A percentile compares a stretch with the other conserved stretches of the same genome.
These are phyloP conservation scores for Jaculus jaculus DNA, from an alignment of 2,113 vertebrate genomes.

Conservation along the genomic window DNA sequence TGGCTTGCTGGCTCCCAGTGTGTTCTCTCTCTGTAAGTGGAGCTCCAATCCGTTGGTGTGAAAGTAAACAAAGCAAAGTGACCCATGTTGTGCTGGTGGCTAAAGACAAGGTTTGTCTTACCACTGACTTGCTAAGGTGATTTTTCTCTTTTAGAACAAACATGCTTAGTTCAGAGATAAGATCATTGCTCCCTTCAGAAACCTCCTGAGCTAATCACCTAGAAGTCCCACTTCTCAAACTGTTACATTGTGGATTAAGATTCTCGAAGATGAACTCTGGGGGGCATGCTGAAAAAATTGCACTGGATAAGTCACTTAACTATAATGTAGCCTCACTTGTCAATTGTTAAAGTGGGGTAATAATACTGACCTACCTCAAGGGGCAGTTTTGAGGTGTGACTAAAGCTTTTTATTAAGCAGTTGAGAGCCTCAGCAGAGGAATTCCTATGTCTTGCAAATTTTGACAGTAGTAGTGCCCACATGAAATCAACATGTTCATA, in stretches of 20 bases:
- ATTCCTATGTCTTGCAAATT: constrained; percentile 43
- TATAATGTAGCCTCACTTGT: too few relatives aligned
- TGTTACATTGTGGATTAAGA: background rate
- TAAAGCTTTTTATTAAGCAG: too few relatives aligned
- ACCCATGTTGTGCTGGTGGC: constrained; percentile 48
- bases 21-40: constrained; percentile 66
- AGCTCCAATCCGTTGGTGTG: constrained; percentile 63
- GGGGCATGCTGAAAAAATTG: background rate
- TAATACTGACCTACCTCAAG: too few relatives aligned
- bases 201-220: background rate
- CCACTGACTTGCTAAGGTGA: background rate
- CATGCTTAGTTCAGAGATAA: background rate
- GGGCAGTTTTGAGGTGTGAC: too few relatives aligned
- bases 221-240: background rate
- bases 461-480: constrained; percentile 48
- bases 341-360: too few relatives aligned
- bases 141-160: background rate
- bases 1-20: constrained; percentile 76
- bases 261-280: background rate
- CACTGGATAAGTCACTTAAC: too few relatives aligned
- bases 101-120: constrained; percentile 40
- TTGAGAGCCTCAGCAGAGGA: too few relatives aligned
- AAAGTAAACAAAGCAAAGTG: constrained; percentile 65
- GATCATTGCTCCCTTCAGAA: background rate
- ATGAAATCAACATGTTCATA: background rate